phyloP scores from a whole-genome alignment of 2,888 invertebrate genomes.

The Brachyptera putata region DNA sequence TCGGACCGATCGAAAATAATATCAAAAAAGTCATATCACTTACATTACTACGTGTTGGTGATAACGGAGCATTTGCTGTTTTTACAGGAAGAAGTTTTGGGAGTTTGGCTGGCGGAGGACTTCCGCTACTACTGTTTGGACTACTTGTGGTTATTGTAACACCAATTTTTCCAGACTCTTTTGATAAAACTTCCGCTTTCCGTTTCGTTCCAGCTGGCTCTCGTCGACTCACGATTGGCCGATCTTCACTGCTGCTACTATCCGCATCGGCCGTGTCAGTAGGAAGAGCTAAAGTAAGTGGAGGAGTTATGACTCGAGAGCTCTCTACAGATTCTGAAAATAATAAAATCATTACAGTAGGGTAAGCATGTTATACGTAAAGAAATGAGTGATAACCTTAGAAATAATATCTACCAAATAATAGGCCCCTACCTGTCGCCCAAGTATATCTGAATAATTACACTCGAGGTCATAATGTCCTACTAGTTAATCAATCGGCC shows the following conservation, averaged over 20 bases:
- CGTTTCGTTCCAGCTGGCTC: constrained; percentile 61
- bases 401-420: no score
- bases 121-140: constrained; percentile 48
- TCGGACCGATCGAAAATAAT: no score
- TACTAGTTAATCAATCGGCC: no score
- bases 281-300: constrained; percentile 39
- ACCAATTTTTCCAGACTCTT: constrained; percentile 85
- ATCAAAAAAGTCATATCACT: background rate
- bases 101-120: constrained; percentile 51
- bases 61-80: constrained; percentile 27
- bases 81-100: constrained; percentile 43
- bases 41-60: constrained; percentile 37
- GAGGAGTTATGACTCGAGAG: constrained; percentile 44
- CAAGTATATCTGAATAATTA: no score
- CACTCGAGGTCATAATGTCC: no score
- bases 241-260: constrained; percentile 58
- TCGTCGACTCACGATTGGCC: constrained; percentile 51
- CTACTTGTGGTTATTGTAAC: constrained; percentile 79
- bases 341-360: background rate
- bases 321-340: constrained; percentile 22
- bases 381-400: no score
- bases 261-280: constrained; percentile 37
- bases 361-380: no score
- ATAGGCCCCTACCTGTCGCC: no score
- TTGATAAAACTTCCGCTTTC: constrained; percentile 80